Evolutionary conservation across 2,113 vertebrate species (phyloP), one percentile per base, ranked within the genome.

Genomic region (Myrmecobius fasciatus): DNA sequence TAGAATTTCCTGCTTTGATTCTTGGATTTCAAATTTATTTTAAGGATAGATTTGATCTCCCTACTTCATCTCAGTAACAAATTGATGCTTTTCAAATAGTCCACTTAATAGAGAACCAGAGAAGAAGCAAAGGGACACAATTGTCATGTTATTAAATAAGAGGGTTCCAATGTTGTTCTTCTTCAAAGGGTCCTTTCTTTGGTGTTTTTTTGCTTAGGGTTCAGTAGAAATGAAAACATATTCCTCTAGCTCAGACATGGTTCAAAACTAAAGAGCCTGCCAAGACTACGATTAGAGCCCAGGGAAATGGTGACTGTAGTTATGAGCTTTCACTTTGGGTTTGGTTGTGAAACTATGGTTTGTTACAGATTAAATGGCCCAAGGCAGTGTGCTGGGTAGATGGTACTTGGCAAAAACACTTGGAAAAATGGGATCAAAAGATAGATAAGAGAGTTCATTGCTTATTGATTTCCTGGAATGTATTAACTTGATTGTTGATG

Each of bases 91-190:
- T 47, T 0, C 83, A 92, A 97, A 96, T n/a, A 92, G 75, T 83
- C 92, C 91, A 94, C 1, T 96, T 94, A 96, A 94, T 52, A 91
- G 51, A 28, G 96, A 95, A 56, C 53, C 91, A 75, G 95, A 97
- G 52, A 14, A 31, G 43, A 46, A 94, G 3, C n/a, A 91, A 91
- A 92, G 5, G 48, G 6, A 17, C 8, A n/a, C 2, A 52, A 22
- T 47, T 11, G 60, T 60, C 6, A 24, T 92, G 25, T 89, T 48
- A 2, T 43, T 91, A 94, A 88, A 53, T 56, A 94, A 92, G 10
- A 75, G 6, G 5, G 3, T 12, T 22, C 52, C 48, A n/a, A 31
- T 7, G 56, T 56, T 46, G 24, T 0, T 89, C 92, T 94, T 46
- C 26, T 92, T 91, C 25, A 89, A 51, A 52, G 1, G 0, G 48